Evolutionary conservation across 1,140 invertebrate genomes (phyloP).

Genomic region (Asbolus verrucosus): DNA sequence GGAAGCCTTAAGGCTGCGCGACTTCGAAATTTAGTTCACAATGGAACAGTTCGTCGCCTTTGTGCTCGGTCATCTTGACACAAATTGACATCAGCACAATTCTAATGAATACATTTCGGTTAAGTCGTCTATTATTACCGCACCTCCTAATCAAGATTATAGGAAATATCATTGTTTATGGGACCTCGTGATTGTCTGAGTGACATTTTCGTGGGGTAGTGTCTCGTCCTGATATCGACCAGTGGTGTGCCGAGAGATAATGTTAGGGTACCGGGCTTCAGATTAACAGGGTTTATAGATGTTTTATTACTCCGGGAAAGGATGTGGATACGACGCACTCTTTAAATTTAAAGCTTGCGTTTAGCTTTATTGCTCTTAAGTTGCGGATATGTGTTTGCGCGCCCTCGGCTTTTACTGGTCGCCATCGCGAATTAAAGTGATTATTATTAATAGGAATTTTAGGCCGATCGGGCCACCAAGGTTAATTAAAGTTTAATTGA

Average conservation of each 20-base stretch:
- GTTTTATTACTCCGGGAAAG: slow-evolving; percentile 31
- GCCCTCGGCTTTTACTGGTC: too few species aligned
- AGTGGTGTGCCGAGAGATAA: neutral
- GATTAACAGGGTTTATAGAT: slow-evolving; percentile 34
- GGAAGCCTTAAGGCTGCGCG: too few species aligned
- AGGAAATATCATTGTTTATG: slow-evolving; percentile 25
- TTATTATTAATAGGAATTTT: slow-evolving; percentile 26
- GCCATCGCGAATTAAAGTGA: too few species aligned
- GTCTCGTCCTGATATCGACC: neutral
- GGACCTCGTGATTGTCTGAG: slow-evolving; percentile 8
- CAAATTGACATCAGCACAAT: slow-evolving; percentile 19
- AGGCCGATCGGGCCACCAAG: too few species aligned
- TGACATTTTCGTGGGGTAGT: slow-evolving; percentile 21
- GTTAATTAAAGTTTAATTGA: too few species aligned
- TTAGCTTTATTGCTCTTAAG: slow-evolving; percentile 21
- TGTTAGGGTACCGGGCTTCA: neutral
- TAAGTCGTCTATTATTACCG: slow-evolving; percentile 22
- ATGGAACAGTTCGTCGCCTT: too few species aligned
- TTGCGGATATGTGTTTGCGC: too few species aligned
- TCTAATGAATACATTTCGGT: neutral
- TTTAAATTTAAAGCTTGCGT: slow-evolving; percentile 33
- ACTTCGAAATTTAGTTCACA: too few species aligned
- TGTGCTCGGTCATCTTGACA: neutral
- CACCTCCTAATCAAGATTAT: slow-evolving; percentile 16
- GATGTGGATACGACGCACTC: slow-evolving; percentile 19